Conservation (phyloP, 2,888 invertebrate species). For the Drosophila yooni region DNA sequence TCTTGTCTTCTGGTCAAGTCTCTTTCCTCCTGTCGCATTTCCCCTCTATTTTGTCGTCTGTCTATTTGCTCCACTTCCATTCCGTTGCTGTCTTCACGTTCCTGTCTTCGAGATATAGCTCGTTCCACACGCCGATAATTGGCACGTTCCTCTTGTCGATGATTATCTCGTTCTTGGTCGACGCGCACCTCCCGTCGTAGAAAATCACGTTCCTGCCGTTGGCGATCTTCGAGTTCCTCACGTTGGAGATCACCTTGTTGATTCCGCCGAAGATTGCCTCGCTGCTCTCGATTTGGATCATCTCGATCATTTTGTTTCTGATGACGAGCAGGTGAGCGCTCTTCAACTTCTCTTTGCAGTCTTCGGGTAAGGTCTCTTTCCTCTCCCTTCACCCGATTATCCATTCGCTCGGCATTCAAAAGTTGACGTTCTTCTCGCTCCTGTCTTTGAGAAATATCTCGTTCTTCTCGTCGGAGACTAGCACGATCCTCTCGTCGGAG, state of each 20-base stretch:
- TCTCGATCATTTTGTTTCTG: neutral
- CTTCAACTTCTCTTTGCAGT: neutral
- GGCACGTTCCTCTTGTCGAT: neutral
- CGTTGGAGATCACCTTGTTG: neutral
- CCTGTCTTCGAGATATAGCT: constrained; percentile 1
- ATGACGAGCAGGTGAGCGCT: neutral
- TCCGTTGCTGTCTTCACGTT: neutral
- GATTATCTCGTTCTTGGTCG: neutral
- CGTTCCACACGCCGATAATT: neutral
- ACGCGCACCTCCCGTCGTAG: neutral
- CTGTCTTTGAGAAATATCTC: neutral
- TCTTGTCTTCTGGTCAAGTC: neutral
- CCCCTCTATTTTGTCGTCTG: neutral
- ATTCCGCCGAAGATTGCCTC: neutral
- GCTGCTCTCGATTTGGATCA: neutral
- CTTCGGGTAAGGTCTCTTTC: neutral
- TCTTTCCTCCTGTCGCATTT: neutral
- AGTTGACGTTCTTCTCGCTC: constrained; percentile 1
- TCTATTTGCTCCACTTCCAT: neutral
- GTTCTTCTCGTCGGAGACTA: neutral
- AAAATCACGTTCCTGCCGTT: neutral
- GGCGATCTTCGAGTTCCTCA: neutral
- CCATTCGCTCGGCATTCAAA: neutral
- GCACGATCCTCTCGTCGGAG: neutral
- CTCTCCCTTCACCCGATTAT: neutral